Percentiles rank a stretch among this genome's conserved stretches.
These are phyloP conservation scores for fruit fly (Drosophila melanogaster) DNA, from an alignment of 1,140 invertebrate species.

Conservation along the genomic window Release_6_plus_ISO1_MT NT_037436.4:6596501-6597000, in stretches of 20 bases:
- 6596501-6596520: constrained; percentile 39
- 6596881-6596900: constrained; percentile 86
- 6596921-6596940: constrained; percentile 65
- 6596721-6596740: constrained; percentile 86
- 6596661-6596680: constrained; percentile 87
- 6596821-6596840: constrained; percentile 88
- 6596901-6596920: constrained; percentile 85
- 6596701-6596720: constrained; percentile 86
- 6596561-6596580: constrained; percentile 68
- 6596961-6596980: not conserved
- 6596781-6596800: not conserved
- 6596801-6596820: not conserved
- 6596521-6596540: constrained; percentile 68
- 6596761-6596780: constrained; percentile 85
- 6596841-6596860: constrained; percentile 89
- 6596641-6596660: constrained; percentile 86
- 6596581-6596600: constrained; percentile 75
- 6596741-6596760: constrained; percentile 88
- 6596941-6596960: constrained; percentile 26
- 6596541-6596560: constrained; percentile 44
- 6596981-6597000: constrained; percentile 77
- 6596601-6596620: constrained; percentile 62
- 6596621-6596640: constrained; percentile 59
- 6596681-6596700: constrained; percentile 87
- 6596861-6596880: constrained; percentile 89